A percentile compares a stretch with the other conserved stretches of the same genome.
phyloP scores from a whole-genome alignment of 2,113 vertebrate species.

The Leptocoma aspasia region DNA sequence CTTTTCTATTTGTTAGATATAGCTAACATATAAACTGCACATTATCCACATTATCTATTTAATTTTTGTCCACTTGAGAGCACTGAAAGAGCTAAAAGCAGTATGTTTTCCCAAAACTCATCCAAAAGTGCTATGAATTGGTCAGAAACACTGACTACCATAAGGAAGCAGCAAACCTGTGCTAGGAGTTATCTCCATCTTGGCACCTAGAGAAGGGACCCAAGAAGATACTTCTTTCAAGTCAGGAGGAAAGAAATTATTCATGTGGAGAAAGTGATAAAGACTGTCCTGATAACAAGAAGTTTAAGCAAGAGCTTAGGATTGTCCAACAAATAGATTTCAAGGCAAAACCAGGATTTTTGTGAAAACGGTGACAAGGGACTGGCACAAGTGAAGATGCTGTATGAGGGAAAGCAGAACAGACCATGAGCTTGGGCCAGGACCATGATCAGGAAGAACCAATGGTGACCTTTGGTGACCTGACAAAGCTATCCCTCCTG shows the following conservation, averaged over 20 bases:
- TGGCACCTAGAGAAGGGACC: neutral
- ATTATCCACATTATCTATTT: neutral
- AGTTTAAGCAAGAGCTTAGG: neutral
- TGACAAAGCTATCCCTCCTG: neutral
- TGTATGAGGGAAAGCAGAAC: neutral
- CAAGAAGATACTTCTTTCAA: neutral
- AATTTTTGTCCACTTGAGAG: neutral
- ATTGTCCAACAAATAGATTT: neutral
- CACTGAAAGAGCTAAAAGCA: neutral
- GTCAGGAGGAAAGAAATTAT: neutral
- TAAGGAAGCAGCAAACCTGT: neutral
- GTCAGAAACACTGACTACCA: neutral
- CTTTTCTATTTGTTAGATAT: neutral
- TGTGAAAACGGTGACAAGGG: neutral
- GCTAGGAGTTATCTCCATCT: neutral
- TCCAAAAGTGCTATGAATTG: neutral
- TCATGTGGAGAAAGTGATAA: neutral
- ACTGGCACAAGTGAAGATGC: neutral
- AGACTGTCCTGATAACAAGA: neutral
- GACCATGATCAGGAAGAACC: neutral
- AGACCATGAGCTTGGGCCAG: neutral
- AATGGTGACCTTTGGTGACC: neutral
- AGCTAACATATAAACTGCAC: neutral
- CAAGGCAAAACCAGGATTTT: neutral
- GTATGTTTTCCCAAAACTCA: neutral